Conservation (phyloP, 2,797 vertebrate species). For the Orientallactaga sibirica region DNA sequence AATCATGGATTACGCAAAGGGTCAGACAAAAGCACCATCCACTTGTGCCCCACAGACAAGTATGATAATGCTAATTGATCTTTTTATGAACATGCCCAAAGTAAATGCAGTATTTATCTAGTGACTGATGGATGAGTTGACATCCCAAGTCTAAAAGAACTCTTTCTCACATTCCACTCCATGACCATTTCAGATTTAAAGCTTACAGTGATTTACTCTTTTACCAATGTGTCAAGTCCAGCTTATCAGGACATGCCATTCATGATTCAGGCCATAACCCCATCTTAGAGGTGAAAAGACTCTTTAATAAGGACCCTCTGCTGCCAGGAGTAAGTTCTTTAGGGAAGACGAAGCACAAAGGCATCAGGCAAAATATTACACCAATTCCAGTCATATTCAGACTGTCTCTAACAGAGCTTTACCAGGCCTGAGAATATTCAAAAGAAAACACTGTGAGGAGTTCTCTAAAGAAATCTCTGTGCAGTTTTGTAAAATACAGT, state of each 20-base stretch:
- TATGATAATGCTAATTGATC: conserved; percentile 45
- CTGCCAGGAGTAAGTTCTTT: conserved; percentile 41
- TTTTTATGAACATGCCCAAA: conserved; percentile 31
- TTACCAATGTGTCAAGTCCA: conserved; percentile 48
- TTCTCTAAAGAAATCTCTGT: conserved; percentile 55
- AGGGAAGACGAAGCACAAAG: conserved; percentile 3
- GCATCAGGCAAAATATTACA: conserved; percentile 67
- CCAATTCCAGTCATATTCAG: conserved; percentile 54
- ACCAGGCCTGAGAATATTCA: conserved; percentile 47
- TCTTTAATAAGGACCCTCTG: conserved; percentile 48
- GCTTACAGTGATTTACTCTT: conserved; percentile 50
- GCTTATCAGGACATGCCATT: conserved; percentile 31
- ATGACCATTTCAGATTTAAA: conserved; percentile 50
- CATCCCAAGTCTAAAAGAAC: conserved; percentile 15
- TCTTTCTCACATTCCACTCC: conserved; percentile 37
- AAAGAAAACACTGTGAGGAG: conserved; percentile 52
- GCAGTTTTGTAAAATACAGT: neutral
- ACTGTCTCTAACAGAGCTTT: conserved; percentile 58
- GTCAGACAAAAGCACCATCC: neutral
- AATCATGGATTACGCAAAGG: neutral
- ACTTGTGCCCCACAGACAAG: neutral
- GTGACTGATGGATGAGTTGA: conserved; percentile 27
- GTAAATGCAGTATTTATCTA: conserved; percentile 51
- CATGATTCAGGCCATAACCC: conserved; percentile 37
- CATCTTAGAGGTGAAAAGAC: conserved; percentile 49